phyloP scores from a whole-genome alignment of 2,797 vertebrate species.

The Neopelma chrysocephalum region DNA sequence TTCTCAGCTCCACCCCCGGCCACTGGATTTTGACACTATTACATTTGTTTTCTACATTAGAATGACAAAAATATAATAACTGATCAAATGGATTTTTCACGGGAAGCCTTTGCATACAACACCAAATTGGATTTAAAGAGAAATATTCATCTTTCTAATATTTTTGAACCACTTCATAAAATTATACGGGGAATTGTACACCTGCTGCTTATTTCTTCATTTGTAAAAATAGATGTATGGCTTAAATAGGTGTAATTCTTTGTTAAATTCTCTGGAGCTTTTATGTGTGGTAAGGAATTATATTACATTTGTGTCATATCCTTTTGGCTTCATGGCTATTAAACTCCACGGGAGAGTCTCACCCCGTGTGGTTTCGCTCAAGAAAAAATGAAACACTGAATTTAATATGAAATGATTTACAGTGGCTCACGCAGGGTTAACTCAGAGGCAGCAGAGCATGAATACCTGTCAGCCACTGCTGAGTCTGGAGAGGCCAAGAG shows the following conservation, averaged over 20 bases:
- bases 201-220: constrained; percentile 35
- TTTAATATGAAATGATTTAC: constrained; percentile 48
- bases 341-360: constrained; percentile 19
- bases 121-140: neutral
- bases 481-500: constrained; percentile 13
- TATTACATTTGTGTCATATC: neutral
- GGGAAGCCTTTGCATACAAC: neutral
- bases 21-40: neutral
- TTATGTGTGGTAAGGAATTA: neutral
- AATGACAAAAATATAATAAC: neutral
- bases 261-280: constrained; percentile 26
- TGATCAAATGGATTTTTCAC: neutral
- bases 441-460: constrained; percentile 40
- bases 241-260: constrained; percentile 24
- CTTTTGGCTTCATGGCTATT: constrained; percentile 8
- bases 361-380: neutral
- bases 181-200: neutral
- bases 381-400: constrained; percentile 44
- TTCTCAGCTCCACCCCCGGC: neutral
- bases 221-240: constrained; percentile 1
- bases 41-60: neutral
- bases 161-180: neutral
- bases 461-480: constrained; percentile 38
- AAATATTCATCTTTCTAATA: neutral
- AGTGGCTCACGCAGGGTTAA: constrained; percentile 52